Base-by-base conservation (phyloP, 2,797 vertebrate genomes). In the Hybognathus amarus region DNA sequence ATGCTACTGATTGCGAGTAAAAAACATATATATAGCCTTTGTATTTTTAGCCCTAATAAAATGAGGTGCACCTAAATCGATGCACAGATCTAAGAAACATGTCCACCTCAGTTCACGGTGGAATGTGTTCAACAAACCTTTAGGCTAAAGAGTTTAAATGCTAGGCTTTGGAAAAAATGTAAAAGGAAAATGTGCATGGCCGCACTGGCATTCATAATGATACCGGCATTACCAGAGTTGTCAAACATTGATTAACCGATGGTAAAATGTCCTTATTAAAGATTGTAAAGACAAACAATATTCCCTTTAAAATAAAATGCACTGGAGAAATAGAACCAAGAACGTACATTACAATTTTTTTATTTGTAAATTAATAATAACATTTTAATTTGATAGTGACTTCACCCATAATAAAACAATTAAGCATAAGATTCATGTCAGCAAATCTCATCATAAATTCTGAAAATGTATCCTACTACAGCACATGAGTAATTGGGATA, bases 201-300 rank as follows among this genome's bases (percentile, higher is more conserved):
- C 45, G 3, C 45, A 45, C 12, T 4, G 45, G 45, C 12, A 45
- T 45, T 45, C 4, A 45, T 15, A 45, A 45, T 15, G 45, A 45
- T 13, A 13, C 45, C 12, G 45, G 13, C 4, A 47, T 15, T 47
- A 15, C 45, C 4, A 13, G 45, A 47, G 4, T 47, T 47, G 13
- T 47, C 45, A 47, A 47, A 47, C 13, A 4, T 47, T 13, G 13
- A 47, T 47, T 45, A 45, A 15, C 13, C 13, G 45, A 5, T 47
- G 45, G 13, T 13, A 47, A 47, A 2, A 47, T 15, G 45, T 47
- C 45, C 45, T 15, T 73, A 52, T 52, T 52, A 36, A 73, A 52
- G 18, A 52, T 52, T 73, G 33, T 73, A 4, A 54, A 52, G 47
- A 74, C 20, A 74, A 54, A 74, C 70, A 52, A 52, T 30, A 30